Conservation (phyloP, 2,113 vertebrate species). For the Peucedramus taeniatus region DNA sequence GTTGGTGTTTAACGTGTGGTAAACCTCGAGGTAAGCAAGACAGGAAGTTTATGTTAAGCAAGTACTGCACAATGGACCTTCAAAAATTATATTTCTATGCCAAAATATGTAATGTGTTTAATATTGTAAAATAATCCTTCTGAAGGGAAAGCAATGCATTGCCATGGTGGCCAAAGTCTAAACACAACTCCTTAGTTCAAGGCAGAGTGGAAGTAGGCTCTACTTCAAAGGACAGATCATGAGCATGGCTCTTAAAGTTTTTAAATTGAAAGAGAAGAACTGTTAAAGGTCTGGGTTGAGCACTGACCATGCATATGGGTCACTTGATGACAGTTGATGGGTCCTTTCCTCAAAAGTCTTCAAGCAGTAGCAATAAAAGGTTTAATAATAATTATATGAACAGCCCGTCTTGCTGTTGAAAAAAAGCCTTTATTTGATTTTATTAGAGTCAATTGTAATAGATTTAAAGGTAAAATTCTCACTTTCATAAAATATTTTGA, state of each 20-base stretch:
- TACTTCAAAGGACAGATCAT: background rate
- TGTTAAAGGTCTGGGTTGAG: background rate
- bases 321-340: background rate
- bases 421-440: background rate
- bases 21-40: background rate
- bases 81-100: background rate
- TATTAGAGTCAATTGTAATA: background rate
- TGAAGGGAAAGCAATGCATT: background rate
- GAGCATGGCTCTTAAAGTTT: background rate
- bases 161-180: fast-evolving
- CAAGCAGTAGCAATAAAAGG: background rate
- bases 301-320: background rate
- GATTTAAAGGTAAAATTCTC: background rate
- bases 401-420: background rate
- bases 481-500: background rate
- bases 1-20: background rate
- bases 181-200: background rate
- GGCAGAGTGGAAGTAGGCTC: background rate
- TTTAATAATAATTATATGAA: background rate
- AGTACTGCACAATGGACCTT: background rate
- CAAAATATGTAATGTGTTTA: background rate
- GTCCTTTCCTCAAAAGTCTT: background rate
- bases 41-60: background rate
- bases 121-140: background rate
- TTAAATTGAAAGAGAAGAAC: background rate